A percentile compares a stretch with the other conserved stretches of the same genome.
Conservation (phyloP, 2,113 vertebrate genomes). For the Vanacampus margaritifer region DNA sequence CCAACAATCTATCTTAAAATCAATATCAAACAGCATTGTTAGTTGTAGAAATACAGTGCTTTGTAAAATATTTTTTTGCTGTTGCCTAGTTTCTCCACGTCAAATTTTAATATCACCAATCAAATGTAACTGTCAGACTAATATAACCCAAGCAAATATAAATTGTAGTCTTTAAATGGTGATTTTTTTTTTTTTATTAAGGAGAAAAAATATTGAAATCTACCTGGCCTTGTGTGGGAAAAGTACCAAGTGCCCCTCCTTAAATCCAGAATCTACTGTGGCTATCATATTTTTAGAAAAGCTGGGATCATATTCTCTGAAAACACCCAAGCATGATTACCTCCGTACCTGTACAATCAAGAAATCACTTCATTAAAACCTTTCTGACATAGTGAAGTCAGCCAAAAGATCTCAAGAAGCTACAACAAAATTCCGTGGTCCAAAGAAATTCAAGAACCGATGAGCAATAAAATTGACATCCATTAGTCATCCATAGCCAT, state of each 20-base stretch:
- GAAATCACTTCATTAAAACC: background rate
- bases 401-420: background rate
- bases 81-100: background rate
- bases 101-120: background rate
- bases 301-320: background rate
- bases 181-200: background rate
- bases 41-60: too few relatives aligned
- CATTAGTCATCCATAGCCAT: background rate
- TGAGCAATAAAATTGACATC: background rate
- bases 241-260: background rate
- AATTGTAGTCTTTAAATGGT: too few relatives aligned
- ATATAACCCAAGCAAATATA: background rate
- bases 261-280: background rate
- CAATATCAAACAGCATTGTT: too few relatives aligned
- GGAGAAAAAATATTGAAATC: background rate
- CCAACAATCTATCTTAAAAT: too few relatives aligned
- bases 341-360: background rate
- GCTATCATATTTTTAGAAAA: background rate
- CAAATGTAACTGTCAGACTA: background rate
- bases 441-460: background rate
- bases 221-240: background rate
- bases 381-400: background rate
- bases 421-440: background rate
- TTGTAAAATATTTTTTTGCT: too few relatives aligned
- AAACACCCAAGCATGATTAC: background rate